Conservation (phyloP, 2,888 invertebrate genomes). For the Cremastobaeus sp. region DNA sequence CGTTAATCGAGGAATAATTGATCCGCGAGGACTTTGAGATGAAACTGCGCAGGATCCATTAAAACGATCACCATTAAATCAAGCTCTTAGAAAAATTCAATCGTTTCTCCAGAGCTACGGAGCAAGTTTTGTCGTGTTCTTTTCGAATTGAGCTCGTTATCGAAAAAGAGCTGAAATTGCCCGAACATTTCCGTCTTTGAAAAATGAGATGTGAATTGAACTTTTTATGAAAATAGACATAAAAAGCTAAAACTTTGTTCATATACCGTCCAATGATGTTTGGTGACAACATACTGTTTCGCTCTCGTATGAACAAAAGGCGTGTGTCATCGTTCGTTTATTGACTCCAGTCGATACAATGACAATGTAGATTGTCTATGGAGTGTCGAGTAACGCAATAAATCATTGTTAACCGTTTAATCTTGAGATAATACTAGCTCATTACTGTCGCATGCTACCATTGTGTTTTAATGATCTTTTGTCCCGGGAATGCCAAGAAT, state of each 20-base stretch:
- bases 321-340: conserved; percentile 19
- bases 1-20: conserved; percentile 30
- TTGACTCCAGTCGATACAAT: conserved; percentile 32
- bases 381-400: conserved; percentile 32
- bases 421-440: conserved; percentile 62
- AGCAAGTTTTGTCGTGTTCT: conserved; percentile 35
- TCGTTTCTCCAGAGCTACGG: conserved; percentile 15
- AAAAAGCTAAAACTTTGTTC: too few species aligned
- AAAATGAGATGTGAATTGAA: too few species aligned
- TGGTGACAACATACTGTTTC: too few species aligned
- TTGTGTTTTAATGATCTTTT: conserved; percentile 62
- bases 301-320: conserved; percentile 17
- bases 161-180: too few species aligned
- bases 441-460: conserved; percentile 49
- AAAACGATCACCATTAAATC: conserved; percentile 13
- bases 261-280: too few species aligned
- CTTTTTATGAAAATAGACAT: too few species aligned
- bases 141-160: conserved; percentile 48
- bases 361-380: conserved; percentile 38
- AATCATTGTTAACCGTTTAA: conserved; percentile 62
- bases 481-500: conserved; percentile 29
- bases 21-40: conserved; percentile 22
- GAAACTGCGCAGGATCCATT: conserved; percentile 35
- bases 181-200: too few species aligned
- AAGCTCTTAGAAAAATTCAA: conserved; percentile 29